Base-by-base conservation (phyloP, 2,888 invertebrate species). In the Ischnus inquisitorius region DNA sequence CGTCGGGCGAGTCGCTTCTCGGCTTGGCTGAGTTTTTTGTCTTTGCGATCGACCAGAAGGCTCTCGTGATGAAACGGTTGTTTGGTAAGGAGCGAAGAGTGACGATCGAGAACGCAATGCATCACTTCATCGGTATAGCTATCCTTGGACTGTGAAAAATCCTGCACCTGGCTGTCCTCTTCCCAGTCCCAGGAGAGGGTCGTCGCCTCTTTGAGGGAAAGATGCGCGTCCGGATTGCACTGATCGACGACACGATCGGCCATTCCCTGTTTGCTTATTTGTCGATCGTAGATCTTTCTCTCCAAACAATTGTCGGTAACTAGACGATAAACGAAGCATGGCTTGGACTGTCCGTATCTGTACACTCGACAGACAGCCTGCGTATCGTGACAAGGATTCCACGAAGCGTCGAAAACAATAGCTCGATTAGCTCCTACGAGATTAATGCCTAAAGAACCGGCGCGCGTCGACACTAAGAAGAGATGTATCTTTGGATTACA, bases 371-470 rank as follows among this genome's bases (percentile, higher is more conserved):
- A 99, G 14, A 99, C 99, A 41, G 99, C 99, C 94, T 98, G 98
- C 0, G 98, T 98, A 92, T 99, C 99, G 91, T 99, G 99, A 92
- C 99, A 99, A 0, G 99, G 99, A 94, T 99, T 99, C 99, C 99
- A 99, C 51, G 98, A 98, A 14, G 99, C 99, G 93, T 99, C 99
- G 91, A 99, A 97, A 68, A 99, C 98, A 57, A 99, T 97, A 4
- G 99, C 99, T 43, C 99, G 95, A 94, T 99, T 99, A 0, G 99
- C 99, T 16, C 99, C 99, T 22, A 99, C 97, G 85, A 99, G 95
- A 94, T 99, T 99, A 87, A 99, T 99, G 8, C 99, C 99, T 43
- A 99, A 94, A 14, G 98, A 99, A 1, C 99, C 99, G 48, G 99
- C 99, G 88, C 98, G 95, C 0, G 99, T 99, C 0, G 99, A 99